Evolutionary conservation across 1,140 invertebrate genomes (phyloP).

Genomic region (Drosophila mojavensis): DNA sequence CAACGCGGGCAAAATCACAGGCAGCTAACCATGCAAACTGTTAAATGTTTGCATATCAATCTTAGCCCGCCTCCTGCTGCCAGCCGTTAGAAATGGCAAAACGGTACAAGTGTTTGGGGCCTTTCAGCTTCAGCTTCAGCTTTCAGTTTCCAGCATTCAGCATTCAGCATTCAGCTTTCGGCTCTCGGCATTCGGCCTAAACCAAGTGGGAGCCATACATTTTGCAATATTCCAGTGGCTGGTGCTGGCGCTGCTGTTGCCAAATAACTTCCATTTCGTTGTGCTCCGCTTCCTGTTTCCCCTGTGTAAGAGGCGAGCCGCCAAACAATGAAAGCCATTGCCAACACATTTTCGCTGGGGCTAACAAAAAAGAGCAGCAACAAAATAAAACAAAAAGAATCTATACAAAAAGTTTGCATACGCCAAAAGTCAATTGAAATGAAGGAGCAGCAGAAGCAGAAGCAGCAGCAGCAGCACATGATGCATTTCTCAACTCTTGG

Average conservation of each 20-base stretch:
- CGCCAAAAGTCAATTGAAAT: conserved; percentile 64
- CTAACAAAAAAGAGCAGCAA: conserved; percentile 10
- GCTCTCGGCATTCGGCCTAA: conserved; percentile 54
- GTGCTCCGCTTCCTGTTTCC: conserved; percentile 20
- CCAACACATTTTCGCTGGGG: conserved; percentile 49
- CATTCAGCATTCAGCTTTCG: conserved; percentile 52
- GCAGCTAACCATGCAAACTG: conserved; percentile 64
- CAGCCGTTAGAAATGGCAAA: conserved; percentile 9
- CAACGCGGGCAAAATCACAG: conserved; percentile 56
- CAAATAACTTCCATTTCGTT: conserved; percentile 31
- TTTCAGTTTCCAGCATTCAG: conserved; percentile 49
- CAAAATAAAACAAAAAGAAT: neutral
- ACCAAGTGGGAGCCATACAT: conserved; percentile 74
- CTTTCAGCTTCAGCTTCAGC: conserved; percentile 54
- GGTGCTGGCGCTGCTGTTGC: conserved; percentile 10
- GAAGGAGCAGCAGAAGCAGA: neutral
- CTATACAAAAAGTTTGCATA: conserved; percentile 35
- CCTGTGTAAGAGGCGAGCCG: conserved; percentile 18
- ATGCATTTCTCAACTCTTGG: conserved; percentile 44
- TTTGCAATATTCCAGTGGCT: conserved; percentile 67
- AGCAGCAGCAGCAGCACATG: conserved; percentile 18
- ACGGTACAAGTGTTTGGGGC: conserved; percentile 31
- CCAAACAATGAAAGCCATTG: conserved; percentile 63
- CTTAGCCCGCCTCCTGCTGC: conserved; percentile 30
- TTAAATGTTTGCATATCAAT: conserved; percentile 79